Base-by-base conservation (phyloP, 2,797 vertebrate genomes). In the Gymnodraco acuticeps region DNA sequence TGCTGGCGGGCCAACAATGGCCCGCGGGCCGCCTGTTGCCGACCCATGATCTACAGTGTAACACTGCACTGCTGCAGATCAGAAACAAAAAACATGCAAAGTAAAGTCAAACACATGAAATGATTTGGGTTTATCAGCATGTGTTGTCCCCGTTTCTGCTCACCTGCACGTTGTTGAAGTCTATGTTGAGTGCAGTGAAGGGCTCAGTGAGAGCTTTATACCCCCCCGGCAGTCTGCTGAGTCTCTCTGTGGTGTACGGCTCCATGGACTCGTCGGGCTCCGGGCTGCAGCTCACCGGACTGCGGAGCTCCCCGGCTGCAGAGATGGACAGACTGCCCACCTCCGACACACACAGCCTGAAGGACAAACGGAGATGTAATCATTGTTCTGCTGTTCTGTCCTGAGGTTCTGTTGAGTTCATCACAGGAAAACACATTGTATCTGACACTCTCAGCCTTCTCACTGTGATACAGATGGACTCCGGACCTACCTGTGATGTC, bases 241-340 rank as follows among this genome's bases (percentile, higher is more conserved):
- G 96, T 75, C 97, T 96, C 92, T 99, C 98, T 0, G 98, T 99
- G 63, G 97, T 98, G 83, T 99, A 99, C n/a, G 98, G 98, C 90
- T 99, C 98, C 14, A 95, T 81, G 47, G 94, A 93, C 73, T 98
- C 97, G 56, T 97, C 97, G 0, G 93, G 88, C 73, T 94, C 95
- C 9, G 87, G 77, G 74, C 87, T 93, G 86, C 93, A 94, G 0
- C 87, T 95, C 0, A 97, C 96, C 0, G 96, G 96, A 83, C 98
- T 98, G 27, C 93, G 95, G 80, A 99, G 96, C 68, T 93, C 92
- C 70, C 97, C 94, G 10, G 92, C 93, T 52, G 85, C 81, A 54
- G 94, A 87, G 86, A 98, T 85, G 73, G 48, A 83, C 48, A 99
- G 89, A 53, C 96, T 92, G 78, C 96, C 98, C 70, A 97, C 84